phyloP scores from a whole-genome alignment of 2,113 vertebrate species.

The Bufo bufo region DNA sequence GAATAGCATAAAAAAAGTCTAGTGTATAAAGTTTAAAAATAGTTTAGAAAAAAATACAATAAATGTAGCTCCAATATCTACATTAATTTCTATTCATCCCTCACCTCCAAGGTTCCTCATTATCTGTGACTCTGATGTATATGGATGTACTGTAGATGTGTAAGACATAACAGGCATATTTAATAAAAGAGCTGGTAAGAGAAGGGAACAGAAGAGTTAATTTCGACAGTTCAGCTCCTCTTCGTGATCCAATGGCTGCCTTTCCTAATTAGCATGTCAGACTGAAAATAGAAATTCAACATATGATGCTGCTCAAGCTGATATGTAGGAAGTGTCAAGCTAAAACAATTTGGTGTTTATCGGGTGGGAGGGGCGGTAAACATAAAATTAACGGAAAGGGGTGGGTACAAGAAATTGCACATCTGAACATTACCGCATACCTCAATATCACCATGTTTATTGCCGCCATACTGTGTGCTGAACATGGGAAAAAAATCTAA shows the following conservation, averaged over 20 bases:
- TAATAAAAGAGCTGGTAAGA: background rate
- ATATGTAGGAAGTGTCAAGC: constrained; percentile 36
- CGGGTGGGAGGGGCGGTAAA: constrained; percentile 39
- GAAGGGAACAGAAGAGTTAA: constrained; percentile 18
- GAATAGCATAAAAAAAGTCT: too few species aligned
- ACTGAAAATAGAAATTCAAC: constrained; percentile 66
- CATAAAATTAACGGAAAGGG: background rate
- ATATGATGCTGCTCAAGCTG: constrained; percentile 60
- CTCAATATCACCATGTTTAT: background rate
- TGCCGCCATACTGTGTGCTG: background rate
- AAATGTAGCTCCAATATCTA: too few species aligned
- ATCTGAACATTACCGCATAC: background rate
- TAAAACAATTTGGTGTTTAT: constrained; percentile 65
- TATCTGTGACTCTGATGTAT: too few species aligned
- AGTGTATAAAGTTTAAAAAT: too few species aligned
- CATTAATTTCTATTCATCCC: too few species aligned
- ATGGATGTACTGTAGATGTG: too few species aligned
- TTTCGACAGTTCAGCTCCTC: background rate
- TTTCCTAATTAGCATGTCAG: constrained; percentile 58
- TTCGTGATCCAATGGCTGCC: constrained; percentile 38
- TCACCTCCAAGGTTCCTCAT: too few species aligned
- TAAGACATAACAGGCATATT: background rate
- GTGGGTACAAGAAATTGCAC: background rate
- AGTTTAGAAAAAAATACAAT: too few species aligned
- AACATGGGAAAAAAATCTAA: background rate